A percentile compares a stretch with the other conserved stretches of the same genome.
These are phyloP conservation scores for Scomberomorus guttatus DNA, from an alignment of 2,797 vertebrate species.

Conservation along the genomic window DNA sequence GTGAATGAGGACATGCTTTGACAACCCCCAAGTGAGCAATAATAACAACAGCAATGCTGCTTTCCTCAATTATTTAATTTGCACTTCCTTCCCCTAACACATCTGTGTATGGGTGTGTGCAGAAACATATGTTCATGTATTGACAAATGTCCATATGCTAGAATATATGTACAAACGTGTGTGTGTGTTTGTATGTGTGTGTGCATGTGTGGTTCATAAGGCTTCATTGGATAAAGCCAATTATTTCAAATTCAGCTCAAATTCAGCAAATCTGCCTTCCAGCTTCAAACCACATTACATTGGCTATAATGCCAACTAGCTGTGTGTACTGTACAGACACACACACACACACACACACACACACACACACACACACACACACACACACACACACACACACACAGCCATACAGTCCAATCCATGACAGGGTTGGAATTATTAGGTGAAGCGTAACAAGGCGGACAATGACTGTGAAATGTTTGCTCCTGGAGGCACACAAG, in stretches of 20 bases:
- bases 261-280: constrained; percentile 64
- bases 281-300: constrained; percentile 63
- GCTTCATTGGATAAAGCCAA: constrained; percentile 52
- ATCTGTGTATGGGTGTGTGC: constrained; percentile 28
- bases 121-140: constrained; percentile 11
- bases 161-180: neutral
- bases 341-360: constrained; percentile 27
- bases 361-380: constrained; percentile 29
- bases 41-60: constrained; percentile 73
- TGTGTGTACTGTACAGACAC: constrained; percentile 11
- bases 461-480: constrained; percentile 73
- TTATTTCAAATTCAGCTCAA: constrained; percentile 72
- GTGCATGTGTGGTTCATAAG: constrained; percentile 21
- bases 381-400: constrained; percentile 36
- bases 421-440: constrained; percentile 71
- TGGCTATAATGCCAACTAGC: constrained; percentile 50
- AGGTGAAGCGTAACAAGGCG: constrained; percentile 72
- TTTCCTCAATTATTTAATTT: constrained; percentile 70
- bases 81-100: constrained; percentile 45
- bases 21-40: constrained; percentile 77
- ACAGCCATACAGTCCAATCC: constrained; percentile 49
- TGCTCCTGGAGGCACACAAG: constrained; percentile 74
- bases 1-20: constrained; percentile 67
- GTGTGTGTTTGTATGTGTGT: constrained; percentile 1
- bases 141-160: constrained; percentile 22